Evolutionary conservation across 2,888 invertebrate genomes (phyloP).

Genomic region (Polydrusus cervinus): DNA sequence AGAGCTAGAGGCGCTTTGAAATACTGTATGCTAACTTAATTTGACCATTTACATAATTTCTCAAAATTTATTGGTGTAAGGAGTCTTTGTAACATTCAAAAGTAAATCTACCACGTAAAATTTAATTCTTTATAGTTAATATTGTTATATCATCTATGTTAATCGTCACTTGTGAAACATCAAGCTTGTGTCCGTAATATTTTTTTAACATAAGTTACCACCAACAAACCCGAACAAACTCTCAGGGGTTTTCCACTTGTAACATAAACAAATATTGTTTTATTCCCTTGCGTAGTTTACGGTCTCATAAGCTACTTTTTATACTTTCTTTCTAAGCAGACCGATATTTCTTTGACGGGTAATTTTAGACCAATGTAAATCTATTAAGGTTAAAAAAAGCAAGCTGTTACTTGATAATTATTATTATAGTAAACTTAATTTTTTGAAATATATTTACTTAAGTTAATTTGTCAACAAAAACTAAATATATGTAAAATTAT

Average conservation of each 20-base stretch:
- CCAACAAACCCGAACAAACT: background rate
- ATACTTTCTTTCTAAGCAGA: background rate
- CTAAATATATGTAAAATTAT: too few relatives aligned
- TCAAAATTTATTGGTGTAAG: background rate
- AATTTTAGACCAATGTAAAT: background rate
- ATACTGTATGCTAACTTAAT: conserved; percentile 2
- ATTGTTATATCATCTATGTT: too few relatives aligned
- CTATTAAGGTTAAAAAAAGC: too few relatives aligned
- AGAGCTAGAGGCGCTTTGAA: background rate
- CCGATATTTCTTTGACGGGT: background rate
- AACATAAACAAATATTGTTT: conserved; percentile 5
- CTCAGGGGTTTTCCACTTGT: background rate
- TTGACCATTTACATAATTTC: conserved; percentile 4
- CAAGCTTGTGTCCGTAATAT: too few relatives aligned
- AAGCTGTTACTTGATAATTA: too few relatives aligned
- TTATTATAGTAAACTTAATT: too few relatives aligned
- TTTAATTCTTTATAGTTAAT: background rate
- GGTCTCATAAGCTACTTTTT: background rate
- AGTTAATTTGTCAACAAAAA: too few relatives aligned
- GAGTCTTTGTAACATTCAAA: background rate
- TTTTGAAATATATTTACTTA: too few relatives aligned
- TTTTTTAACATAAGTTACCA: too few relatives aligned
- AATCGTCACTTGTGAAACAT: too few relatives aligned
- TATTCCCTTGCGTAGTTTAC: background rate
- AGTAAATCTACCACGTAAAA: background rate